Base-by-base conservation (phyloP, 2,888 invertebrate genomes). In the Heliconius erato region DNA sequence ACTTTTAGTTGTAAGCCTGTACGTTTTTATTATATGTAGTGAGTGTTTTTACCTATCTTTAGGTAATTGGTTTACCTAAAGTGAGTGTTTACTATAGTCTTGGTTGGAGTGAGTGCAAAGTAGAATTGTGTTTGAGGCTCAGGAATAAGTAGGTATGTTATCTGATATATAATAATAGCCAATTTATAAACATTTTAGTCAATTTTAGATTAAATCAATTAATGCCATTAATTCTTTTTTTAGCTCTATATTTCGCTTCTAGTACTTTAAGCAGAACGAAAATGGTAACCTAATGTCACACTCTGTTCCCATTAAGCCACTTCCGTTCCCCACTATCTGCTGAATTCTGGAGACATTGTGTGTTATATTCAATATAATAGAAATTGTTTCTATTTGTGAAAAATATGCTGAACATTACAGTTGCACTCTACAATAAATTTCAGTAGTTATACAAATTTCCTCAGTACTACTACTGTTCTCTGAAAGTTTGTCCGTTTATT, bases 1-100 rank as follows among this genome's bases (percentile, higher is more conserved):
- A 86, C 83, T 82, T 91, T 92, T 89, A 87, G 89, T 90, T 88
- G 90, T 88, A 88, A 90, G 88, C 88, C 87, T 86, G 87, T 81
- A 81, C 83, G 85, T 86, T 87, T 80, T 85, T 88, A 84, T 82
- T 84, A 83, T 63, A 26, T 76, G 40, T 26, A 76, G 76, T 76
- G 40, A 16, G 35, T 81, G 82, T 69, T 71, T 54, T 32, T 28
- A 23, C 23, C 19, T 49, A 12, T 28, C 6, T 68, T 68, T 40
- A 76, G 76, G 35, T 76, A 63, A 63, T 76, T 40, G n/a, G 32
- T 32, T 28, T 74, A 59, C 12, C 32, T 35, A 19, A 26, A 76
- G 63, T n/a, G 35, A 63, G 40, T 76, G 63, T 16, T 40, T n/a
- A 63, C 23, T 6, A 23, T 14, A 32, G 11, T 59, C 16, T 32